These are phyloP conservation scores for Endotricha flammealis DNA, from an alignment of 2,888 invertebrate species.

Conservation along the genomic window DNA sequence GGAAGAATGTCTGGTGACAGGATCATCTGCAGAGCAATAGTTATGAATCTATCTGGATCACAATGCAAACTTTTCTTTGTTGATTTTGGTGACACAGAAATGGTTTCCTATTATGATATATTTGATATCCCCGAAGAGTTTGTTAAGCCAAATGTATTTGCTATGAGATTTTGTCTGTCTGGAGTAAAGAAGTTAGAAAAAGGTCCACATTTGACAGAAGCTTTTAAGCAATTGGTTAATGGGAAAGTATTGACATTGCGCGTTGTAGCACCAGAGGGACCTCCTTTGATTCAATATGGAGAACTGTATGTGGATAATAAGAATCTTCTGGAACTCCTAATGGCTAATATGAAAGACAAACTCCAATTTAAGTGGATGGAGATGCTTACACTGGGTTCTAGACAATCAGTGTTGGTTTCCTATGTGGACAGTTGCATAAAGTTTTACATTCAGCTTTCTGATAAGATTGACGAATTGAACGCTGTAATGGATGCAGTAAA, in stretches of 20 bases:
- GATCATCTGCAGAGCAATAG: constrained; percentile 85
- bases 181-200: constrained; percentile 82
- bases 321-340: constrained; percentile 79
- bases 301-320: constrained; percentile 80
- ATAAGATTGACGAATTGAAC: constrained; percentile 78
- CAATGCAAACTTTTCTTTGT: constrained; percentile 88
- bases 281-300: constrained; percentile 86
- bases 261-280: constrained; percentile 83
- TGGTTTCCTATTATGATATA: constrained; percentile 83
- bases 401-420: constrained; percentile 78
- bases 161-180: constrained; percentile 84
- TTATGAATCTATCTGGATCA: constrained; percentile 84
- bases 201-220: constrained; percentile 80
- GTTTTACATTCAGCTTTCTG: constrained; percentile 85
- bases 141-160: constrained; percentile 84
- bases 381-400: constrained; percentile 49
- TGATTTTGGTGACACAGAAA: constrained; percentile 88
- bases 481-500: constrained; percentile 83
- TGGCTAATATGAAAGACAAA: constrained; percentile 57
- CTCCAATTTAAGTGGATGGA: constrained; percentile 59
- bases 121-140: constrained; percentile 86
- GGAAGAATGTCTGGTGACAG: constrained; percentile 84
- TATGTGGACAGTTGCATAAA: constrained; percentile 84
- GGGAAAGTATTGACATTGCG: constrained; percentile 81
- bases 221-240: constrained; percentile 83